Conservation (phyloP, 1,140 invertebrate species). For the Steinernema feltiae region DNA sequence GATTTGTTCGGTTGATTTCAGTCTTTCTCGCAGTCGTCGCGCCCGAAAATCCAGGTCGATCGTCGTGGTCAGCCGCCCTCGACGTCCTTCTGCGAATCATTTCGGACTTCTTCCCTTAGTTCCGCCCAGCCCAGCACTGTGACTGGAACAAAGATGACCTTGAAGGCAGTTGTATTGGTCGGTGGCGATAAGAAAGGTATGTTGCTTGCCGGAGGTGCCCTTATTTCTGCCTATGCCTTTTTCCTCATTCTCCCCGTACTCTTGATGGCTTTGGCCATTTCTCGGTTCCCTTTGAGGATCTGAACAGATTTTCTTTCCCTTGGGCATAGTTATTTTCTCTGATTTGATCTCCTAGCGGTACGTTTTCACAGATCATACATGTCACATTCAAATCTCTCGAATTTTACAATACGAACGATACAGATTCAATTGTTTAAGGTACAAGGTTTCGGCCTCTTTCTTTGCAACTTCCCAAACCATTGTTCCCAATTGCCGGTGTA, state of each 20-base stretch:
- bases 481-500: conserved; percentile 90
- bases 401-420: too few relatives aligned
- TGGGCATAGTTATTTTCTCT: conserved; percentile 11
- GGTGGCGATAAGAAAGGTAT: conserved; percentile 68
- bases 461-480: conserved; percentile 87
- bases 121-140: neutral
- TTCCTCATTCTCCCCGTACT: conserved; percentile 53
- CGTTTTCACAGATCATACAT: too few relatives aligned
- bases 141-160: conserved; percentile 34
- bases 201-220: conserved; percentile 51
- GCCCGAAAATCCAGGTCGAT: neutral
- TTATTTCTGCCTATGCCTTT: conserved; percentile 49
- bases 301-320: conserved; percentile 18
- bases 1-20: too few relatives aligned
- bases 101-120: neutral
- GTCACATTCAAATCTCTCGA: too few relatives aligned
- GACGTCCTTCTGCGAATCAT: neutral
- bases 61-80: conserved; percentile 6
- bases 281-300: conserved; percentile 44
- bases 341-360: neutral
- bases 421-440: too few relatives aligned
- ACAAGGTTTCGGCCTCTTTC: conserved; percentile 92
- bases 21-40: neutral
- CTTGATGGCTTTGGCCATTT: conserved; percentile 49
- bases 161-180: conserved; percentile 67